phyloP scores from a whole-genome alignment of 2,797 vertebrate genomes.

The Macropodus opercularis region DNA sequence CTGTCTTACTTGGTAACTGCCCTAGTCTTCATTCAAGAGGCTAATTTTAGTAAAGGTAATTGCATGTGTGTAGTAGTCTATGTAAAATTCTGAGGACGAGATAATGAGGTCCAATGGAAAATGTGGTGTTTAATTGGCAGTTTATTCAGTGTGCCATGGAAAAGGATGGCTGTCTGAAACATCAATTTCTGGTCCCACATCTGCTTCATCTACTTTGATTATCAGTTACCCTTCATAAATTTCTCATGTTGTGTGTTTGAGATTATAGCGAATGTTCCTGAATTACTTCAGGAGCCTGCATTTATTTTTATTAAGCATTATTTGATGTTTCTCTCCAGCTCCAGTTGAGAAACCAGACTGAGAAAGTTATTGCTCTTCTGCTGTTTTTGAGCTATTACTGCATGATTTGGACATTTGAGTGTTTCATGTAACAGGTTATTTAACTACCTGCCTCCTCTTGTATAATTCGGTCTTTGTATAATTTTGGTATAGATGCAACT shows the following conservation, averaged over 20 bases:
- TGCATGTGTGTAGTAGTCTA: constrained; percentile 51
- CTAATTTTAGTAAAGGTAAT: constrained; percentile 63
- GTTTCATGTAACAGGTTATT: constrained; percentile 47
- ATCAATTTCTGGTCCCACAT: constrained; percentile 19
- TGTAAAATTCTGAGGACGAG: constrained; percentile 46
- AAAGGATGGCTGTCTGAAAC: constrained; percentile 28
- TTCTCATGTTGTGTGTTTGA: constrained; percentile 11
- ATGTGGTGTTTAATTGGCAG: constrained; percentile 46
- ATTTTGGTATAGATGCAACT: constrained; percentile 37
- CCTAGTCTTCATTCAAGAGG: constrained; percentile 22
- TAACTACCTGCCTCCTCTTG: constrained; percentile 20
- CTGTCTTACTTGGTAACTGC: not conserved
- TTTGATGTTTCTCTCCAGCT: no score
- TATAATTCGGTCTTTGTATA: constrained; percentile 30
- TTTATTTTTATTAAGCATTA: constrained; percentile 10
- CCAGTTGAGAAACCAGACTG: constrained; percentile 7
- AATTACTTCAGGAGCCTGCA: not conserved
- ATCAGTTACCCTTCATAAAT: constrained; percentile 19
- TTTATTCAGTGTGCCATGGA: constrained; percentile 51
- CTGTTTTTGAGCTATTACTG: constrained; percentile 40
- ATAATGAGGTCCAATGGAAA: constrained; percentile 55
- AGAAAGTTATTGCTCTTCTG: constrained; percentile 28
- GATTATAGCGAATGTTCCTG: constrained; percentile 7
- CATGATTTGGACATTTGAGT: constrained; percentile 36
- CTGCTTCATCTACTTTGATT: constrained; percentile 22